A percentile compares a stretch with the other conserved stretches of the same genome.
These are phyloP conservation scores for Grapholita molesta DNA, from an alignment of 1,140 invertebrate genomes.

Conservation along the genomic window DNA sequence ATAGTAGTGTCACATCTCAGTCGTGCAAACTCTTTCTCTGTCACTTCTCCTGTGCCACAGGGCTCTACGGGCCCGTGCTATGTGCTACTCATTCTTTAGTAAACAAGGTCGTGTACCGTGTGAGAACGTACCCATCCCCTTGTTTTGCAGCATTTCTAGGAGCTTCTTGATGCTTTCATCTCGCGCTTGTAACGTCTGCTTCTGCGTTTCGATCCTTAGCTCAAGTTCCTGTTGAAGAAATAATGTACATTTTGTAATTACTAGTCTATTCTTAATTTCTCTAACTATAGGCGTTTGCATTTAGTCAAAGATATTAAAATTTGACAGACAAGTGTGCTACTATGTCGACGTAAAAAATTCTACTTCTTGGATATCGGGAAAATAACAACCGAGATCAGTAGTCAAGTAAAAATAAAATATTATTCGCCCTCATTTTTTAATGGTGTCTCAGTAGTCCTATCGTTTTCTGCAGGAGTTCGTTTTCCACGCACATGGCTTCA, in stretches of 20 bases:
- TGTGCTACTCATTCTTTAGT: not conserved
- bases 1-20: not conserved
- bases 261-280: no score
- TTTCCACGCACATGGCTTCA: constrained; percentile 94
- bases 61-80: not conserved
- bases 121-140: constrained; percentile 92
- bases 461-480: constrained; percentile 96
- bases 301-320: no score
- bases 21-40: not conserved
- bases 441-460: constrained; percentile 96
- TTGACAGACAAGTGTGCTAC: no score
- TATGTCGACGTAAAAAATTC: no score
- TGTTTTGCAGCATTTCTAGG: constrained; percentile 98
- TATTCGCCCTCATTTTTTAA: constrained; percentile 86
- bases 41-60: not conserved
- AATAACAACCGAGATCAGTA: no score
- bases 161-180: constrained; percentile 99
- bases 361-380: no score
- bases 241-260: no score
- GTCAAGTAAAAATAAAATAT: not conserved
- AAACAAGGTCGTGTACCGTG: not conserved
- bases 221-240: constrained; percentile 89
- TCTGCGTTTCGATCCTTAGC: constrained; percentile 97
- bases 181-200: constrained; percentile 95
- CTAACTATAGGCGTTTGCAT: no score